These are phyloP conservation scores for Drosophila macrospina DNA, from an alignment of 2,888 invertebrate genomes.

Conservation along the genomic window DNA sequence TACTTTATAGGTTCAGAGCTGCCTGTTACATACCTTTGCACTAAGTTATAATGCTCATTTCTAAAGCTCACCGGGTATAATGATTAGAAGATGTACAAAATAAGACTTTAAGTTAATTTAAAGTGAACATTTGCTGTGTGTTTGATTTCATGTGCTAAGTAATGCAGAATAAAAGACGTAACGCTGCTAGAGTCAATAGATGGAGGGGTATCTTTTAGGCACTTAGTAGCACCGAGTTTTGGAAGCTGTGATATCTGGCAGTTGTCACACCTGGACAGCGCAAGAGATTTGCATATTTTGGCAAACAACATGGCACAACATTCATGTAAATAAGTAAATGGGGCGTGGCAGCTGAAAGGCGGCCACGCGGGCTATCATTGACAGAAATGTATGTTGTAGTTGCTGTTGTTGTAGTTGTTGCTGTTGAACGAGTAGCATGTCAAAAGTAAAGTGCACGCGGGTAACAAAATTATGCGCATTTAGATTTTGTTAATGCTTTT, in stretches of 20 bases:
- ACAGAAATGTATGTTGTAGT: slow-evolving; percentile 10
- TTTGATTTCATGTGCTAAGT: too few relatives aligned
- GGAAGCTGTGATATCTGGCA: slow-evolving; percentile 17
- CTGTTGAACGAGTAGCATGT: slow-evolving; percentile 57
- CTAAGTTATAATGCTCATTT: too few relatives aligned
- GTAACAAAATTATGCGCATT: slow-evolving; percentile 73
- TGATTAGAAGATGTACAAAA: too few relatives aligned
- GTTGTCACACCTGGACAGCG: slow-evolving; percentile 59
- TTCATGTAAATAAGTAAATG: slow-evolving; percentile 53
- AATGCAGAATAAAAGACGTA: too few relatives aligned
- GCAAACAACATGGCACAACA: slow-evolving; percentile 38
- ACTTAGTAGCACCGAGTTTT: slow-evolving; percentile 17
- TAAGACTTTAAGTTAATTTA: too few relatives aligned
- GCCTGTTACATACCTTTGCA: too few relatives aligned
- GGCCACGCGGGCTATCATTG: slow-evolving; percentile 37
- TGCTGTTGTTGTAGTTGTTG: slow-evolving; percentile 16
- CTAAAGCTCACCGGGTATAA: too few relatives aligned
- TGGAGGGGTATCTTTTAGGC: slow-evolving; percentile 1
- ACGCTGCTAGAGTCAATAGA: not conserved
- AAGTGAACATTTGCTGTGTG: too few relatives aligned
- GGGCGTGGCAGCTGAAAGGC: slow-evolving; percentile 50
- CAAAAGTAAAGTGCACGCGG: slow-evolving; percentile 68
- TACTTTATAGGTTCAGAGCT: too few relatives aligned
- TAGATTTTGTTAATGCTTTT: slow-evolving; percentile 60
- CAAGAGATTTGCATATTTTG: slow-evolving; percentile 54